Base-by-base conservation (phyloP, 2,113 vertebrate species). In the Agelaius tricolor region DNA sequence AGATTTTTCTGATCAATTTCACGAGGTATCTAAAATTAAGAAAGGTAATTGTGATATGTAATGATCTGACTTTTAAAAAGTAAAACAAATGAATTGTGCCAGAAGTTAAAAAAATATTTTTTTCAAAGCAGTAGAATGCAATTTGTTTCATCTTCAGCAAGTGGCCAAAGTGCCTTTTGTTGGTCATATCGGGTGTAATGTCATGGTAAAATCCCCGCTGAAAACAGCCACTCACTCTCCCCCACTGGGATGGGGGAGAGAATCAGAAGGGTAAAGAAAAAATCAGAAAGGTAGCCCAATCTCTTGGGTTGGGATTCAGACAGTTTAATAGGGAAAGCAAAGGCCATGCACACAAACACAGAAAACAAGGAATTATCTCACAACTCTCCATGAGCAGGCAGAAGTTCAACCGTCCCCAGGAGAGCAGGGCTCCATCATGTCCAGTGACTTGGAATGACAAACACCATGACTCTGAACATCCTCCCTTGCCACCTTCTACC, bases 391-490 rank as follows among this genome's bases (percentile, higher is more conserved):
- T 4, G 15, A 20, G 16, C 19, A 46, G 11, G 11, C 6, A n/a
- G 22, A 51, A 33, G 28, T n/a, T 67, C 46, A 52, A 15, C 37
- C 44, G 28, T 44, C 6, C 5, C 4, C 37, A 39, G 39, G 7
- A 59, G 9, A 82, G 19, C 52, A 52, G 23, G 44, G 13, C 28
- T 54, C 39, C 13, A 10, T n/a, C 37, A 30, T 7, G 16, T 6
- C 21, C 12, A 6, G 22, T 39, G 52, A 30, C 39, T 39, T n/a
- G 39, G 54, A 51, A 82, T n/a, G 46, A 39, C 37, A 61, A 52
- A 52, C 9, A 5, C 19, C 15, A 14, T 30, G 13, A 14, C 23
- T n/a, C 28, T 1, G 0, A 81, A 37, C 7, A 8, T 12, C 10
- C 12, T 10, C 5, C 7, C 16, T 11, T 80, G 58, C 27, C 28